These are phyloP conservation scores for Pantelozetes paolii DNA, from an alignment of 2,888 invertebrate genomes.

Conservation along the genomic window DNA sequence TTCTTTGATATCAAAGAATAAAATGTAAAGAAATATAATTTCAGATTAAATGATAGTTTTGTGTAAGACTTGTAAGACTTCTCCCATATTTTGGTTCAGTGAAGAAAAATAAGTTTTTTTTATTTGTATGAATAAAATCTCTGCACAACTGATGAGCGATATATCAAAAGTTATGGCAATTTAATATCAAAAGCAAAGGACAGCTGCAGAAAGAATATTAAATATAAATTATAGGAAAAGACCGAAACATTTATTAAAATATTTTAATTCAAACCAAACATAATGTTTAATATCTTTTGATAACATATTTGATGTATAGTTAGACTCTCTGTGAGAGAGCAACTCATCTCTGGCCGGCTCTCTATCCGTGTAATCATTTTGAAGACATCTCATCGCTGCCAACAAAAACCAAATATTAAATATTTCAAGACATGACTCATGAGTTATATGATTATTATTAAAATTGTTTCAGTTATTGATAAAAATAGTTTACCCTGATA, in stretches of 20 bases:
- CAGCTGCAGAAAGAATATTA: conserved; percentile 22
- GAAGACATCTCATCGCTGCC: not conserved
- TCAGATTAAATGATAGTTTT: not conserved
- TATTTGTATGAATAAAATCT: not conserved
- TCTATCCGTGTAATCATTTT: not conserved
- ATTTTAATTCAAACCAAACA: not conserved
- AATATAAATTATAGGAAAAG: not conserved
- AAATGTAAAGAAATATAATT: not conserved
- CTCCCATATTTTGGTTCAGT: not conserved
- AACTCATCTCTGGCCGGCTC: not conserved
- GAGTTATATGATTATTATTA: not conserved
- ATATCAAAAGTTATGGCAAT: conserved; percentile 17
- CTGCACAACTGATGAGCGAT: not conserved
- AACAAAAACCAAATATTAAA: not conserved
- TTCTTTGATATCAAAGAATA: no score
- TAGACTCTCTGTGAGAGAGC: not conserved
- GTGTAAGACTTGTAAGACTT: not conserved
- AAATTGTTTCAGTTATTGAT: no score
- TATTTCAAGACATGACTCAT: not conserved
- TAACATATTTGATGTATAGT: not conserved
- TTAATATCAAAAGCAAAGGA: conserved; percentile 25
- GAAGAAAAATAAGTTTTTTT: not conserved
- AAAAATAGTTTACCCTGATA: no score
- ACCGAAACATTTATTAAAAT: not conserved
- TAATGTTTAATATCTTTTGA: not conserved